A percentile compares a stretch with the other conserved stretches of the same genome.
These are phyloP conservation scores for Melieria picta DNA, from an alignment of 2,888 invertebrate genomes.

Conservation along the genomic window DNA sequence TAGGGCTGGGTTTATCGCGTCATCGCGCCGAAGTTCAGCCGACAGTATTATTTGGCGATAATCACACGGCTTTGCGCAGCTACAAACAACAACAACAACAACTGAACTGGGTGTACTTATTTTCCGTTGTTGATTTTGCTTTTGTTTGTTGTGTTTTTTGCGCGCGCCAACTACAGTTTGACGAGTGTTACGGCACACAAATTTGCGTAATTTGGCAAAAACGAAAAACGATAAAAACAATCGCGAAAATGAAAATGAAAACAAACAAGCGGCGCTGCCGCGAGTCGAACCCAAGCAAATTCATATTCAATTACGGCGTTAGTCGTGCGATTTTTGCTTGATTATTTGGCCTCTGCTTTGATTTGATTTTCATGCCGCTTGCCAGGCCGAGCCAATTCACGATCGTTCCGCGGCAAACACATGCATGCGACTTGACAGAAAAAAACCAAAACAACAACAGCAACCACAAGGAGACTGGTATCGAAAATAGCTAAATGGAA, in stretches of 20 bases:
- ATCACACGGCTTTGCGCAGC: too few relatives aligned
- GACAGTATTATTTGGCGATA: too few relatives aligned
- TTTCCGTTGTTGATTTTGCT: background rate
- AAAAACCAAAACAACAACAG: background rate
- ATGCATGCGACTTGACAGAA: background rate
- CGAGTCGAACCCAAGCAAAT: background rate
- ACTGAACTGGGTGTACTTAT: background rate
- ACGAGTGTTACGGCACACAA: conserved; percentile 8
- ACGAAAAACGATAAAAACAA: conserved; percentile 23
- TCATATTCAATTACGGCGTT: background rate
- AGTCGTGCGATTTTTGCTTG: background rate
- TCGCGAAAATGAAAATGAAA: conserved; percentile 29
- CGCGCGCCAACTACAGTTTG: background rate
- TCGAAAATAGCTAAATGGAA: conserved; percentile 36
- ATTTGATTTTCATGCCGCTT: too few relatives aligned
- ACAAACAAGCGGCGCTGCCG: conserved; percentile 1
- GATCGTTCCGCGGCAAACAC: too few relatives aligned
- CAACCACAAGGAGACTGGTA: background rate
- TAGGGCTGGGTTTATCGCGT: too few relatives aligned
- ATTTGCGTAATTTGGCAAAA: conserved; percentile 17
- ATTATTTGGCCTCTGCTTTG: too few relatives aligned
- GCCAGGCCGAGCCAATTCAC: too few relatives aligned
- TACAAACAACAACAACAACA: too few relatives aligned
- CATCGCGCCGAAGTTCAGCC: too few relatives aligned
- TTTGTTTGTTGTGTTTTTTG: background rate